These are phyloP conservation scores for Oscheius sp. DNA, from an alignment of 2,888 invertebrate species.

Conservation along the genomic window DNA sequence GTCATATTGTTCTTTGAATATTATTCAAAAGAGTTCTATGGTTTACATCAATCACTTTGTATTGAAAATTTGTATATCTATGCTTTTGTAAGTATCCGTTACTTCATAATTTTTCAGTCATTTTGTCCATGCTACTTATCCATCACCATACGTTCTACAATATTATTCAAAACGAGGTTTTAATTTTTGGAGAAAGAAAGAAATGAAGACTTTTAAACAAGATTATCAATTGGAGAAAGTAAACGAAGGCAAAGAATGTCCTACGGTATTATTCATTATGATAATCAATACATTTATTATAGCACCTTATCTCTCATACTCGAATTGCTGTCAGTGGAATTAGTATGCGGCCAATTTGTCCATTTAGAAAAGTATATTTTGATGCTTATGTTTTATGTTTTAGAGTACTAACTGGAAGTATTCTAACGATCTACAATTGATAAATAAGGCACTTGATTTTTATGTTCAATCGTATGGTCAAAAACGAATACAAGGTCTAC, in stretches of 20 bases:
- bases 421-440: background rate
- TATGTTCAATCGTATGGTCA: background rate
- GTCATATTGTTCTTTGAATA: background rate
- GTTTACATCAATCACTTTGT: constrained; percentile 3
- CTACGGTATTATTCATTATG: background rate
- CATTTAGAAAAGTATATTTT: constrained; percentile 17
- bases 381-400: too few species aligned
- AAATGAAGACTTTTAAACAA: constrained; percentile 12
- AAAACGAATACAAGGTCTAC: background rate
- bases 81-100: background rate
- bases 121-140: constrained; percentile 13
- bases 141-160: background rate
- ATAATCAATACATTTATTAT: background rate
- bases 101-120: background rate
- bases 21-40: background rate
- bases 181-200: constrained; percentile 29
- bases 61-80: background rate
- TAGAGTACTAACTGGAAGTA: constrained; percentile 11
- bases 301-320: constrained; percentile 24
- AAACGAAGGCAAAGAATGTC: background rate
- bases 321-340: constrained; percentile 2
- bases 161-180: constrained; percentile 27
- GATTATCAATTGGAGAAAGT: constrained; percentile 16
- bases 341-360: constrained; percentile 30
- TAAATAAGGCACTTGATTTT: constrained; percentile 23